Base-by-base conservation (phyloP, 2,113 vertebrate genomes). In the Egretta garzetta region DNA sequence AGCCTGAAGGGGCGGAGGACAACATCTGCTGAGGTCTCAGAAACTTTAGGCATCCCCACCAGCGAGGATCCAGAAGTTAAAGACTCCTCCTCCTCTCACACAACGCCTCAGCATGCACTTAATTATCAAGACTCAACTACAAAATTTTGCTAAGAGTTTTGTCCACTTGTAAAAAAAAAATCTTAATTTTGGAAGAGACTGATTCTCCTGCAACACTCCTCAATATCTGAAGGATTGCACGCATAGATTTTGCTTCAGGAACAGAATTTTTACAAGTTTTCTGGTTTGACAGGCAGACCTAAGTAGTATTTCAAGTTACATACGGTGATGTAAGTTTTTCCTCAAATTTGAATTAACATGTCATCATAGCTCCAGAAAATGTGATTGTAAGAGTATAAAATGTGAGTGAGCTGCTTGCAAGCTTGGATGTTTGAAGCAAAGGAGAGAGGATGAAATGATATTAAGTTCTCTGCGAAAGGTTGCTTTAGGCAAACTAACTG, bases 391-490 rank as follows among this genome's bases (percentile, higher is more conserved):
- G 9, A 45, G 11, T 6, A 80, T 30, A 64, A 70, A 52, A 80
- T 8, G 12, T 17, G 24, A 71, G 56, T 20, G 16, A 68, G 39
- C 72, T 66, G 27, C 58, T 37, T 37, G 22, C 16, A 55, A 43
- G 10, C 59, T 53, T 12, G 15, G 14, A 30, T 27, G 19, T 32
- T 60, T 22, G 71, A 50, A 45, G 62, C 68, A 66, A 37, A 58
- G 27, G 13, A 55, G 6, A 55, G 23, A 55, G 28, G 15, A 71
- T 0, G 0, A 72, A 62, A 56, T 4, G 6, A 32, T 19, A 35
- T 0, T 0, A 3, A 23, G 17, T 3, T 62, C 24, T 41, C 50
- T 20, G n/a, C 2, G 1, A 30, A 62, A 77, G 5, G 30, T 27
- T 86, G 45, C 17, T 56, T 32, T 12, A 14, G 59, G 50, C 27